Conservation (phyloP, 2,888 invertebrate species). For the Ganaspis brasiliensis region DNA sequence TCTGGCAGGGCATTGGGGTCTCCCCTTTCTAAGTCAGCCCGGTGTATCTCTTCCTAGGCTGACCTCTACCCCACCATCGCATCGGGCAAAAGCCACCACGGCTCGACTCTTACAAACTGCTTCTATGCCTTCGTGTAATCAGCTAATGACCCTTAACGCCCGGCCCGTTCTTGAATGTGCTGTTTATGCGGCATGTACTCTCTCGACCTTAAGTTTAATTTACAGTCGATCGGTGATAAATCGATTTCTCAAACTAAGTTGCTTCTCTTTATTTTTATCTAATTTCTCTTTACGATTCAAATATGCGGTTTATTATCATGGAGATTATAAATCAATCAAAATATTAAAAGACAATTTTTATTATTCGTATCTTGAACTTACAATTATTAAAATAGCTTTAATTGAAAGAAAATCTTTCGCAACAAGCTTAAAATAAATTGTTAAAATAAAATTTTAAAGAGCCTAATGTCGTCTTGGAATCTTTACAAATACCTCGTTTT, state of each 20-base stretch:
- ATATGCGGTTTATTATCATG: background rate
- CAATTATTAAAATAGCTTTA: too few relatives aligned
- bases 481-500: too few relatives aligned
- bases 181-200: constrained; percentile 45
- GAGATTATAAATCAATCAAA: background rate
- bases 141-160: constrained; percentile 63
- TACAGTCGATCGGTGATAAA: constrained; percentile 29
- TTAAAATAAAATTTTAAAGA: too few relatives aligned
- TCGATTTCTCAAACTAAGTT: constrained; percentile 3
- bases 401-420: too few relatives aligned
- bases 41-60: constrained; percentile 69
- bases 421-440: too few relatives aligned
- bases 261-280: background rate
- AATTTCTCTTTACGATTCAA: background rate
- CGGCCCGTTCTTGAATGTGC: constrained; percentile 22
- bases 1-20: constrained; percentile 72
- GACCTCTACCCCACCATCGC: constrained; percentile 66
- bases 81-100: constrained; percentile 43
- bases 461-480: too few relatives aligned
- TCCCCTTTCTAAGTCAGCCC: constrained; percentile 64
- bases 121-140: constrained; percentile 65
- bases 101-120: constrained; percentile 58
- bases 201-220: constrained; percentile 53
- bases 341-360: too few relatives aligned
- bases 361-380: too few relatives aligned